Percentiles rank a stretch among this genome's conserved stretches.
phyloP scores from a whole-genome alignment of 2,113 vertebrate species.

The Bostrychus sinensis region DNA sequence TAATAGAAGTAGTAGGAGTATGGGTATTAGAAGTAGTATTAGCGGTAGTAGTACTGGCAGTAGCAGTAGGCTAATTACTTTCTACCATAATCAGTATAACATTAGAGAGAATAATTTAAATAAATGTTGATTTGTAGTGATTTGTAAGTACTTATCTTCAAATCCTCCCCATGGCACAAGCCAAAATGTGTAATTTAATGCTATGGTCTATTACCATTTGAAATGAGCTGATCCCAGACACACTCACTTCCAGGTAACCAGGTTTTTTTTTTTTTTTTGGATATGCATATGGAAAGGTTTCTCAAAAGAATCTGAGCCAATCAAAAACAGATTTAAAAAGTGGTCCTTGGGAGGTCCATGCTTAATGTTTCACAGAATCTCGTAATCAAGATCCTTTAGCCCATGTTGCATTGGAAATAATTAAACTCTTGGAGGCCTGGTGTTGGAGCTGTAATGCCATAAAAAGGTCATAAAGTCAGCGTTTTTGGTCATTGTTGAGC shows the following conservation, averaged over 20 bases:
- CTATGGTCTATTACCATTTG: constrained; percentile 36
- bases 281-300: constrained; percentile 3
- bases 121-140: too few species aligned
- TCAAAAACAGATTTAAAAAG: constrained; percentile 38
- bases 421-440: background rate
- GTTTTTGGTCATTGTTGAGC: constrained; percentile 10
- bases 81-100: too few species aligned
- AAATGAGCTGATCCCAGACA: constrained; percentile 7
- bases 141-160: background rate
- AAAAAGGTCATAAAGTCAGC: constrained; percentile 10
- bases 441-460: constrained; percentile 1
- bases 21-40: too few species aligned
- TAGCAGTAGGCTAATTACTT: too few species aligned
- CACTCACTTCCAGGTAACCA: background rate
- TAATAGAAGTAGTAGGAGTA: too few species aligned
- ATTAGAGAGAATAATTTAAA: too few species aligned
- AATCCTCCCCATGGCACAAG: background rate
- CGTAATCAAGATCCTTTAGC: constrained; percentile 16
- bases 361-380: constrained; percentile 1
- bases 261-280: background rate
- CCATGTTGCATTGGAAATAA: constrained; percentile 13
- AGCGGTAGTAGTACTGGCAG: too few species aligned
- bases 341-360: constrained; percentile 37
- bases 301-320: constrained; percentile 35
- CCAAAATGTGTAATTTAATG: constrained; percentile 7